Evolutionary conservation across 2,888 invertebrate species (phyloP).

Genomic region (Selenia dentaria): DNA sequence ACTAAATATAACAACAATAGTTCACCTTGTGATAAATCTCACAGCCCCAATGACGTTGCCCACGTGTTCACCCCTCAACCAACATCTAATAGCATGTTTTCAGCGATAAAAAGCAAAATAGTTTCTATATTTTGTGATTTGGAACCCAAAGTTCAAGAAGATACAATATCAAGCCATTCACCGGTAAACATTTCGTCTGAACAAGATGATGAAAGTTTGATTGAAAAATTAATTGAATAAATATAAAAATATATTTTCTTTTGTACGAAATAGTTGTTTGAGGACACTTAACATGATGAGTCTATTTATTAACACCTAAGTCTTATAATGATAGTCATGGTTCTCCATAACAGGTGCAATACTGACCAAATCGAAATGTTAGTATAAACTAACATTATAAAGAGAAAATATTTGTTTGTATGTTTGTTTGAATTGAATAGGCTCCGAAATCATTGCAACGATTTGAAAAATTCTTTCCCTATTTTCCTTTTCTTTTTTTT

Average conservation of each 20-base stretch:
- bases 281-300: too few species aligned
- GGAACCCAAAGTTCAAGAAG: constrained; percentile 19
- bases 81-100: constrained; percentile 40
- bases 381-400: too few species aligned
- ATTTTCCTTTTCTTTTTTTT: too few species aligned
- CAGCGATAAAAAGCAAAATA: constrained; percentile 46
- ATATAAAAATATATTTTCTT: neutral
- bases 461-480: too few species aligned
- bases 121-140: constrained; percentile 47
- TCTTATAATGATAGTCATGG: too few species aligned
- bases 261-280: too few species aligned
- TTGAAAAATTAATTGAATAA: constrained; percentile 19
- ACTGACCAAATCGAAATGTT: too few species aligned
- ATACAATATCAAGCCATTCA: constrained; percentile 7
- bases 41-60: constrained; percentile 19
- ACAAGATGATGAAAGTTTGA: constrained; percentile 25
- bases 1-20: constrained; percentile 31
- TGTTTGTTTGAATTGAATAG: too few species aligned
- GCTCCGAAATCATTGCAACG: too few species aligned
- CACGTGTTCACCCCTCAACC: constrained; percentile 10
- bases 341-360: too few species aligned
- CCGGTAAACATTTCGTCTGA: neutral
- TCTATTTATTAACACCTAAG: too few species aligned
- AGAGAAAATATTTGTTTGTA: too few species aligned
- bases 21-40: constrained; percentile 40